Conservation (phyloP, 2,113 vertebrate genomes). For the Anguilla rostrata region DNA sequence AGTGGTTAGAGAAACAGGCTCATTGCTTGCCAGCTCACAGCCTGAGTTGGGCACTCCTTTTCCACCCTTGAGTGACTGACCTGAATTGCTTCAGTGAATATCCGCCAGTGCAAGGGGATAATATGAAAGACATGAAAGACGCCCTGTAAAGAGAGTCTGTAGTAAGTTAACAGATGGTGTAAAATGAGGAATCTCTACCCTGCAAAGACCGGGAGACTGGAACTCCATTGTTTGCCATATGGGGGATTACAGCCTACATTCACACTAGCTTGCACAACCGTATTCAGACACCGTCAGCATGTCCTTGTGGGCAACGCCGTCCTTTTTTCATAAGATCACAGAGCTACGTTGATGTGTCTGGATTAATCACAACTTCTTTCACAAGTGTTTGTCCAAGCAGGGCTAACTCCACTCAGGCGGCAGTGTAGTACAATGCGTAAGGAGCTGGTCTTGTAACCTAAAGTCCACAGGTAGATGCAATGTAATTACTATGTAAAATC, state of each 20-base stretch:
- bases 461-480: too few relatives aligned
- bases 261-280: neutral
- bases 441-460: too few relatives aligned
- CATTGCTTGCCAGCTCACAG: neutral
- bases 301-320: slow-evolving; percentile 6
- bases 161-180: too few relatives aligned
- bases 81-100: neutral
- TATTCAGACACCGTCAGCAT: neutral
- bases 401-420: neutral
- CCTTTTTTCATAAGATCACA: slow-evolving; percentile 9
- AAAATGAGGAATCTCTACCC: too few relatives aligned
- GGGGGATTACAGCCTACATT: neutral
- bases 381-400: neutral
- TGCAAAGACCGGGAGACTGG: too few relatives aligned
- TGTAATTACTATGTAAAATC: too few relatives aligned
- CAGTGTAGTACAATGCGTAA: too few relatives aligned
- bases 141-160: neutral
- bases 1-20: neutral
- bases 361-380: neutral
- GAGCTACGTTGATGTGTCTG: neutral
- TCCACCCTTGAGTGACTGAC: neutral
- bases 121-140: neutral
- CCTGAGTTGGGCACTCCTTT: neutral
- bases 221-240: neutral
- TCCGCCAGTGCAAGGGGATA: neutral